Base-by-base conservation (phyloP, 2,797 vertebrate genomes). In the Urophycis tenuis region DNA sequence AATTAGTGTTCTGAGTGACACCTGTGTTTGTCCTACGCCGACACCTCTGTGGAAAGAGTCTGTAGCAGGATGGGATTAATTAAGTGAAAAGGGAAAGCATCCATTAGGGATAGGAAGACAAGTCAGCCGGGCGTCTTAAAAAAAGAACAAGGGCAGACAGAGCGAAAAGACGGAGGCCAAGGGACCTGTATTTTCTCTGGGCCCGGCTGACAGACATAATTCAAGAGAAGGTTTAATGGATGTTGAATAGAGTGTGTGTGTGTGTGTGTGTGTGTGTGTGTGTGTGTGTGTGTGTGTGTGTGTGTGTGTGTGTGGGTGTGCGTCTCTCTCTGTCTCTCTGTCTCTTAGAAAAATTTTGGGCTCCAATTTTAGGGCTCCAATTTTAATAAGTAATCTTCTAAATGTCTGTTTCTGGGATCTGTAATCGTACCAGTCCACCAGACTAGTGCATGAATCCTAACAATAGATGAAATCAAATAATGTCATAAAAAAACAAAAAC, bases 141-240 rank as follows among this genome's bases (percentile, higher is more conserved):
- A 22, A 53, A 53, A 53, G 53, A 60, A 25, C 6, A 25, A 60
- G 53, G 67, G 67, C 31, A 74, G 32, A 5, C 0, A 35, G 49
- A 25, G 22, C 29, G 7, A 75, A 5, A 74, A 34, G 31, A n/a
- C 5, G 17, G 35, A n/a, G 35, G 36, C n/a, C 34, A 11, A 12
- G 14, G 73, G 45, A 32, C 53, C 31, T n/a, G 39, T 34, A 67
- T 67, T 41, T n/a, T 41, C 14, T 25, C 53, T 25, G 2, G n/a
- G 34, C 70, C 31, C 30, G 33, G 39, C 70, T 64, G 70, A 67
- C 74, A 75, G 33, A 36, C 45, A 72, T 73, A 29, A 41, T 75
- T 67, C 32, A 15, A 12, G 36, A 79, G 74, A 29, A 5, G n/a
- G 29, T 29, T 73, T 49, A 73, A 79, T n/a, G 35, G 49, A 73